Evolutionary conservation across 2,888 invertebrate species (phyloP).

Genomic region (Mythimna albipuncta): DNA sequence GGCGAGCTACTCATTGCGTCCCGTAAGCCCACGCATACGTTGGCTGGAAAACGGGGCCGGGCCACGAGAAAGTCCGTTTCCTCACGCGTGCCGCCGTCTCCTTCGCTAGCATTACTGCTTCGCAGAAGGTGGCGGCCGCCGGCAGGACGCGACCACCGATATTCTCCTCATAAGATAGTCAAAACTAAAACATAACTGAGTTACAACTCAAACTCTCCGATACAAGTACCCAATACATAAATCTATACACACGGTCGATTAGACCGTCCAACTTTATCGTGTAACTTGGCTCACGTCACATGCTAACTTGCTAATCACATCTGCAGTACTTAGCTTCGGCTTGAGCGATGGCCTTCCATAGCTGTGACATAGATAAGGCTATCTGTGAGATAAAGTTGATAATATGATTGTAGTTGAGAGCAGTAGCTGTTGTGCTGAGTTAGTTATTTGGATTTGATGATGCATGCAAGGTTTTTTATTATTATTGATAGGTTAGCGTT

Average conservation of each 20-base stretch:
- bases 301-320: slow-evolving; percentile 52
- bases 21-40: too few species aligned
- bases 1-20: too few species aligned
- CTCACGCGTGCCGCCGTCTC: too few species aligned
- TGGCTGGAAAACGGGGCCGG: too few species aligned
- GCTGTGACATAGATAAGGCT: slow-evolving; percentile 33
- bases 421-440: neutral
- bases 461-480: too few species aligned
- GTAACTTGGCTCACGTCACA: slow-evolving; percentile 20
- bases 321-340: slow-evolving; percentile 13
- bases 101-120: too few species aligned
- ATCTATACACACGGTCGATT: slow-evolving; percentile 38
- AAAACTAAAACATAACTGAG: slow-evolving; percentile 20
- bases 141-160: neutral
- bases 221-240: slow-evolving; percentile 29
- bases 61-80: too few species aligned
- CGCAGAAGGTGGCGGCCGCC: too few species aligned
- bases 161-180: slow-evolving; percentile 11
- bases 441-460: too few species aligned
- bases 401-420: slow-evolving; percentile 16
- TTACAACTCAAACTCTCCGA: slow-evolving; percentile 19
- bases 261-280: slow-evolving; percentile 18
- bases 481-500: too few species aligned
- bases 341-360: slow-evolving; percentile 48
- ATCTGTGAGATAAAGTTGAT: slow-evolving; percentile 27